Conservation (phyloP, 1,140 invertebrate species). For the Wasmannia auropunctata region DNA sequence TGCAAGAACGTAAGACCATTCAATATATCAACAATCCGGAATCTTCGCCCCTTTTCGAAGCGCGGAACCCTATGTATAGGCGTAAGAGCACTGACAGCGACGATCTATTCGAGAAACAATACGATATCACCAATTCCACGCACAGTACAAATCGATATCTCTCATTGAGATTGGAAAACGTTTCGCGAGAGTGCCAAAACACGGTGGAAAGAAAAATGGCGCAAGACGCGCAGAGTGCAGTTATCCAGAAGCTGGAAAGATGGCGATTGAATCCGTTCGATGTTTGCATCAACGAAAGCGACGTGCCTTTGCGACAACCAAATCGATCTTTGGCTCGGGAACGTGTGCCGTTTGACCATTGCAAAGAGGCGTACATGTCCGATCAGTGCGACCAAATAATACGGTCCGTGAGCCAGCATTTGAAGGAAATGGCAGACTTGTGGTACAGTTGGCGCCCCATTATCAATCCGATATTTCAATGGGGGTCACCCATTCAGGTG, state of each 20-base stretch:
- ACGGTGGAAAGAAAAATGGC: not conserved
- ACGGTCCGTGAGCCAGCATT: conserved; percentile 60
- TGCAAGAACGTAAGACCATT: conserved; percentile 18
- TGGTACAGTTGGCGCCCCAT: conserved; percentile 60
- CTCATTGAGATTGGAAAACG: conserved; percentile 32
- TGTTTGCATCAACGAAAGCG: conserved; percentile 52
- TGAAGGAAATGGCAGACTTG: conserved; percentile 69
- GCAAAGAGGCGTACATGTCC: conserved; percentile 40
- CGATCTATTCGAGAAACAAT: conserved; percentile 41
- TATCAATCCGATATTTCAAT: conserved; percentile 66
- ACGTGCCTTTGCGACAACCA: conserved; percentile 63
- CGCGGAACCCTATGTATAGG: conserved; percentile 7
- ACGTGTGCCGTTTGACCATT: conserved; percentile 55
- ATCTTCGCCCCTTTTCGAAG: conserved; percentile 15
- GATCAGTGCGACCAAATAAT: conserved; percentile 61
- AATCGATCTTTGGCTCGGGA: conserved; percentile 33
- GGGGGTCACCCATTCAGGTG: conserved; percentile 80
- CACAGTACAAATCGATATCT: conserved; percentile 20
- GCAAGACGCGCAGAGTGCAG: conserved; percentile 26
- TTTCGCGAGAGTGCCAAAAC: conserved; percentile 34
- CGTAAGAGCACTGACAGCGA: conserved; percentile 48
- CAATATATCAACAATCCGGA: conserved; percentile 37
- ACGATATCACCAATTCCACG: conserved; percentile 43
- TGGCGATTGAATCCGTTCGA: conserved; percentile 67
- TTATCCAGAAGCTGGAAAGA: conserved; percentile 39